Evolutionary conservation across 92 coral and sea anemone species (phyloP).

Genomic region (Chrysogorgia sp.): DNA sequence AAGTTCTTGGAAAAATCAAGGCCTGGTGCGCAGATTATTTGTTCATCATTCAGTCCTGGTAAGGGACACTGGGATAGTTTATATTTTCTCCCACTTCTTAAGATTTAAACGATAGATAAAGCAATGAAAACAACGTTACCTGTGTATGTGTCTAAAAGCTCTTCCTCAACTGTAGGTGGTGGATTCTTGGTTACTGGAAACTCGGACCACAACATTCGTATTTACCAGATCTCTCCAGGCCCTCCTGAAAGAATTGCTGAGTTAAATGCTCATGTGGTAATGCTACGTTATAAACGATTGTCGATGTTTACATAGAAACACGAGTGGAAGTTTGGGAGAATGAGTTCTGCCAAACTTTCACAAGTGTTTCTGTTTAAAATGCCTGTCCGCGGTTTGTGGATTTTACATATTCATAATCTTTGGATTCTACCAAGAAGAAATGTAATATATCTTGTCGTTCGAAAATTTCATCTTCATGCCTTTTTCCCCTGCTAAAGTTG

Average conservation of each 20-base stretch:
- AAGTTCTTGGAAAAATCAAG: constrained; percentile 93
- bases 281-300: background rate
- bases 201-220: constrained; percentile 90
- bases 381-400: too few relatives aligned
- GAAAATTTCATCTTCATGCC: too few relatives aligned
- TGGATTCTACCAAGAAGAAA: too few relatives aligned
- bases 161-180: constrained; percentile 66
- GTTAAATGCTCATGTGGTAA: constrained; percentile 82
- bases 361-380: too few relatives aligned
- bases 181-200: constrained; percentile 95
- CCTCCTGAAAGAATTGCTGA: constrained; percentile 99
- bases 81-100: too few relatives aligned
- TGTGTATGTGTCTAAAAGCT: background rate
- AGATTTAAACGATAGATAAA: too few relatives aligned
- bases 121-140: background rate
- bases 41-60: constrained; percentile 99
- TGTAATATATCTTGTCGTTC: too few relatives aligned
- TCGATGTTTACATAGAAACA: too few relatives aligned
- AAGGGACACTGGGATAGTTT: background rate
- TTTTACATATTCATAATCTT: too few relatives aligned
- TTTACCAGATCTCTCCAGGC: constrained; percentile 86
- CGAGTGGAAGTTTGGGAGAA: too few relatives aligned
- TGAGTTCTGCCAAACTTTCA: too few relatives aligned
- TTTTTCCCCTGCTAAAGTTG: too few relatives aligned
- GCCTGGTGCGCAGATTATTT: constrained; percentile 98